These are phyloP conservation scores for Harmothoe impar DNA, from an alignment of 2,888 invertebrate genomes.

Conservation along the genomic window DNA sequence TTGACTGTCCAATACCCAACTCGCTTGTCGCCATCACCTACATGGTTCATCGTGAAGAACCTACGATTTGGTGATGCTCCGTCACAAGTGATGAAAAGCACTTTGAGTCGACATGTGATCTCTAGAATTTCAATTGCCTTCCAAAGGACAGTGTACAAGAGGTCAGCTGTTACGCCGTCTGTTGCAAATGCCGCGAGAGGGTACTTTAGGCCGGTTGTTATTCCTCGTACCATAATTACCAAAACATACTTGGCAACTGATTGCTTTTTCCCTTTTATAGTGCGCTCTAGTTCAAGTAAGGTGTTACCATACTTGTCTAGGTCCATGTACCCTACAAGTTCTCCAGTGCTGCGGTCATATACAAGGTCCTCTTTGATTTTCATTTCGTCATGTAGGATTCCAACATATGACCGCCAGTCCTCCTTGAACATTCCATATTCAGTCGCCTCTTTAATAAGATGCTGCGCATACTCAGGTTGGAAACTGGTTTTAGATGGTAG, in stretches of 20 bases:
- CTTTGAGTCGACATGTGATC: not conserved
- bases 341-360: constrained; percentile 70
- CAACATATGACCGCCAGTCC: constrained; percentile 54
- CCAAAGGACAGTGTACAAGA: constrained; percentile 40
- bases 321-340: constrained; percentile 69
- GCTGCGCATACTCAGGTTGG: not conserved
- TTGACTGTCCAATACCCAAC: constrained; percentile 1
- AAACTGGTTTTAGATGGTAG: not conserved
- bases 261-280: too few relatives aligned
- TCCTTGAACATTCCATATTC: not conserved
- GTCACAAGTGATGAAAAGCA: constrained; percentile 57
- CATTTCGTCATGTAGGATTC: constrained; percentile 71
- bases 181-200: constrained; percentile 50
- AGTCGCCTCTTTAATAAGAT: constrained; percentile 9
- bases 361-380: too few relatives aligned
- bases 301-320: constrained; percentile 68
- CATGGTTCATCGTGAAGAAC: constrained; percentile 7
- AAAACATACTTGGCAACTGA: constrained; percentile 69
- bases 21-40: not conserved
- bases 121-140: not conserved
- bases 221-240: constrained; percentile 68
- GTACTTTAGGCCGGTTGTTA: too few relatives aligned
- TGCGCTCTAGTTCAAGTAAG: constrained; percentile 68
- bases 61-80: constrained; percentile 52
- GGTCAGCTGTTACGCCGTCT: not conserved